Conservation (phyloP, 2,888 invertebrate species). For the Anaspis maculata region DNA sequence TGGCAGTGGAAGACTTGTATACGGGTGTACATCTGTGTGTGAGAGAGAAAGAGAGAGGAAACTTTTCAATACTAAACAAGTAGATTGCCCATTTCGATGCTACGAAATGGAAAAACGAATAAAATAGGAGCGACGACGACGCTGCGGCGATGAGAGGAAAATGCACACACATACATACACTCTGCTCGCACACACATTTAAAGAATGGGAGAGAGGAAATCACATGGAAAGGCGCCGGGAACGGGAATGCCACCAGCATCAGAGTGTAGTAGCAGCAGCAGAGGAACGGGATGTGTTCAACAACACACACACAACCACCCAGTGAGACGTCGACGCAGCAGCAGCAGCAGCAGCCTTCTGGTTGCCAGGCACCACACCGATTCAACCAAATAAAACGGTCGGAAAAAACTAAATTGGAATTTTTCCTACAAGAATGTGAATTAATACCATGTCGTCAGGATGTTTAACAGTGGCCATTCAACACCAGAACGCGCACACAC, state of each 20-base stretch:
- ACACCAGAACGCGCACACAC: no score
- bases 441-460: slow-evolving; percentile 22
- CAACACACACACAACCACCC: no score
- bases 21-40: no score
- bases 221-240: slow-evolving; percentile 21
- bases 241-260: slow-evolving; percentile 9
- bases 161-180: slow-evolving; percentile 22
- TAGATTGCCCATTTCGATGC: slow-evolving; percentile 22
- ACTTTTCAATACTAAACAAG: slow-evolving; percentile 20
- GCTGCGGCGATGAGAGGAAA: slow-evolving; percentile 17
- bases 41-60: no score
- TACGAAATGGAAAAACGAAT: slow-evolving; percentile 20
- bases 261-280: slow-evolving; percentile 16
- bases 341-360: no score
- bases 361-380: slow-evolving; percentile 20
- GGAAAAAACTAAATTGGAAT: slow-evolving; percentile 27
- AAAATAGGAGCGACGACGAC: slow-evolving; percentile 17
- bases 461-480: no score
- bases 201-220: slow-evolving; percentile 24
- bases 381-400: slow-evolving; percentile 21
- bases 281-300: no score
- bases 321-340: no score
- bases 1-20: no score
- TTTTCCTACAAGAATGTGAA: slow-evolving; percentile 24
- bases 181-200: no score